These are phyloP conservation scores for Penaeus indicus DNA, from an alignment of 1,140 invertebrate genomes.

Conservation along the genomic window DNA sequence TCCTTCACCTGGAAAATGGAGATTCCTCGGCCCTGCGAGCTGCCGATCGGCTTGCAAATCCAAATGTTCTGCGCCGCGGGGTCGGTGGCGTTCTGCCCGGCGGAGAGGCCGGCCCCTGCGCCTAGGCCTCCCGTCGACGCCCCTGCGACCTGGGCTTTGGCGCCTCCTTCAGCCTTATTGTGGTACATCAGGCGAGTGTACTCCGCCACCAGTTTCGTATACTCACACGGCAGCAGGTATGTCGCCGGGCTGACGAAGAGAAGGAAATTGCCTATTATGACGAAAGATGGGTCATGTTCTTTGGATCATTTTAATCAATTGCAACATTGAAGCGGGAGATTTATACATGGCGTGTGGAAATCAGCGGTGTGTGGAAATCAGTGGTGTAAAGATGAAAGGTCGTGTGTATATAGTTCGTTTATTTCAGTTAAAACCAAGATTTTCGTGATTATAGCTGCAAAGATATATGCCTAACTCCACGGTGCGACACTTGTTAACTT, in stretches of 20 bases:
- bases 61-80: slow-evolving; percentile 73
- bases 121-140: background rate
- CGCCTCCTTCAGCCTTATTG: slow-evolving; percentile 1
- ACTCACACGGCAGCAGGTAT: slow-evolving; percentile 86
- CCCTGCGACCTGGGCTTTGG: background rate
- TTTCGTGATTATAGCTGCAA: no score
- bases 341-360: no score
- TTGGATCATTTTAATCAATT: no score
- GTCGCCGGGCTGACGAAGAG: slow-evolving; percentile 77
- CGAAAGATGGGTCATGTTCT: background rate
- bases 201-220: slow-evolving; percentile 84
- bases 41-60: slow-evolving; percentile 89
- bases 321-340: no score
- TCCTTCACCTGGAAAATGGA: slow-evolving; percentile 81
- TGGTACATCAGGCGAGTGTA: slow-evolving; percentile 73
- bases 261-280: slow-evolving; percentile 28
- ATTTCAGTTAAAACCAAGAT: no score
- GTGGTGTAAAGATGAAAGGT: no score
- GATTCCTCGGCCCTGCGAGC: slow-evolving; percentile 86
- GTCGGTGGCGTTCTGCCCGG: background rate
- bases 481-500: no score
- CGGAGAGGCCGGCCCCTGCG: background rate
- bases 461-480: no score
- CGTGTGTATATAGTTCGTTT: no score
- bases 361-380: no score